Evolutionary conservation across 2,797 vertebrate genomes (phyloP).

Genomic region (Oryzias dopingdopingensis): DNA sequence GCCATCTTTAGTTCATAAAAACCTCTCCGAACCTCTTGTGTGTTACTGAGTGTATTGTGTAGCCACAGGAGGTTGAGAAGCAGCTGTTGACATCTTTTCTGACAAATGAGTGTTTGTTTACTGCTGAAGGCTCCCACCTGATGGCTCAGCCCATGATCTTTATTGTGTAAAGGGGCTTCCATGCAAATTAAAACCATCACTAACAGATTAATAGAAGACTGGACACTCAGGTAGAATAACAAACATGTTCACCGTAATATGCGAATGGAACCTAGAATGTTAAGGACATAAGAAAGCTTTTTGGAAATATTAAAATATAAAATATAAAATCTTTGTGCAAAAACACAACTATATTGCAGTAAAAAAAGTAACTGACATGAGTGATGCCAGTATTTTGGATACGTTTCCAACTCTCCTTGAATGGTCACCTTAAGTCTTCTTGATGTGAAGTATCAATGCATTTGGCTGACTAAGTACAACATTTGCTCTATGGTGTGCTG

Average conservation of each 20-base stretch:
- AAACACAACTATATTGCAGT: no score
- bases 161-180: conserved; percentile 43
- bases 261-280: no score
- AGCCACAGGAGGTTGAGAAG: conserved; percentile 44
- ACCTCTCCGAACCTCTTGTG: conserved; percentile 18
- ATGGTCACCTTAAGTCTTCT: no score
- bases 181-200: conserved; percentile 57
- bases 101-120: conserved; percentile 65
- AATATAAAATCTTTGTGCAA: no score
- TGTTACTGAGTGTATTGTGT: conserved; percentile 30
- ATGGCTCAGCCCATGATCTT: conserved; percentile 43
- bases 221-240: no score
- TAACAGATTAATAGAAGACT: conserved; percentile 46
- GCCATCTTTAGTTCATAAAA: conserved; percentile 36
- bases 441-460: no score
- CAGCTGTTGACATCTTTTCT: conserved; percentile 62
- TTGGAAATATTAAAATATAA: no score
- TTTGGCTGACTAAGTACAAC: no score
- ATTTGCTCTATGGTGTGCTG: no score
- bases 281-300: no score
- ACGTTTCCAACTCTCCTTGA: conserved; percentile 29
- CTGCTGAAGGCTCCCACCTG: conserved; percentile 55
- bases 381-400: conserved; percentile 11
- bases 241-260: no score
- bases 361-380: no score